Conservation (phyloP, 2,797 vertebrate genomes). For the Phyllotis vaccarum region DNA sequence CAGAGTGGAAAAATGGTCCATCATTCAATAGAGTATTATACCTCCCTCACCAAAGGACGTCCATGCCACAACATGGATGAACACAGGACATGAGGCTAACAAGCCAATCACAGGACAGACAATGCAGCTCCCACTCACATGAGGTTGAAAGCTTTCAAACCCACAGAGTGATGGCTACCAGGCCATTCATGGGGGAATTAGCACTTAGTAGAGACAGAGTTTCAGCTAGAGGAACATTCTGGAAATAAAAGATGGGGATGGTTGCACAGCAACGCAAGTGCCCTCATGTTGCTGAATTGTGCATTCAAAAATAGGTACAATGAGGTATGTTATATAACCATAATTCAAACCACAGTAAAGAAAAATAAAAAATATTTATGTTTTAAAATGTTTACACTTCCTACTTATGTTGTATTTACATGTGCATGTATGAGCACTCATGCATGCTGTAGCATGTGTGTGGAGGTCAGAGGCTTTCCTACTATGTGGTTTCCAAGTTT, state of each 20-base stretch:
- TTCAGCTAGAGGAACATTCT: not conserved
- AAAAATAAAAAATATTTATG: not conserved
- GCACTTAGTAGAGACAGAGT: not conserved
- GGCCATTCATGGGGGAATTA: not conserved
- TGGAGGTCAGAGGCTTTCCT: not conserved
- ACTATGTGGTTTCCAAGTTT: not conserved
- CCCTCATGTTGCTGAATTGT: rapidly evolving
- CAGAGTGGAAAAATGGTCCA: no score
- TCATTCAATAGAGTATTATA: rapidly evolving
- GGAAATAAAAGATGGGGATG: rapidly evolving
- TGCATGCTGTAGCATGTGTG: not conserved
- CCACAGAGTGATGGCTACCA: rapidly evolving
- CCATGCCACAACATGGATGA: no score
- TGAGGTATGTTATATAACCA: not conserved
- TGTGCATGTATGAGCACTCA: not conserved
- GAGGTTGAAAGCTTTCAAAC: not conserved
- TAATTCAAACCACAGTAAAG: not conserved
- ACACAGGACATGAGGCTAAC: rapidly evolving
- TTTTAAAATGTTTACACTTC: not conserved
- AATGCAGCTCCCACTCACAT: rapidly evolving
- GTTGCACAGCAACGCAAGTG: rapidly evolving
- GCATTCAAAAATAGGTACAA: not conserved
- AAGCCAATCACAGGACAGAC: not conserved
- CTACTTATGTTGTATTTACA: not conserved
- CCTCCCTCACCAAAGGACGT: not conserved